These are phyloP conservation scores for Drosophila pseudotalamancana DNA, from an alignment of 2,888 invertebrate genomes.

Conservation along the genomic window DNA sequence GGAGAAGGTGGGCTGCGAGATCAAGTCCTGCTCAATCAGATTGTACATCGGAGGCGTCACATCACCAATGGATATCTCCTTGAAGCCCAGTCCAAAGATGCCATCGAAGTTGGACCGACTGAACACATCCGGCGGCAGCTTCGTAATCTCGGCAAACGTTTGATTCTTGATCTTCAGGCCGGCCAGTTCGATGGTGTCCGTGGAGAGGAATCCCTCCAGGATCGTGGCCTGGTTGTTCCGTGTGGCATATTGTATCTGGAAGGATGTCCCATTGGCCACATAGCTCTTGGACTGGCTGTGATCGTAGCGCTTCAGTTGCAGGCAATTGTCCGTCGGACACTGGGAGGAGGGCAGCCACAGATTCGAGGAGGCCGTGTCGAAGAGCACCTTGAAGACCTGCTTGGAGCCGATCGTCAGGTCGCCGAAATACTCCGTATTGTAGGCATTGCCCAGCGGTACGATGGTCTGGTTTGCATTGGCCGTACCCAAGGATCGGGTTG, in stretches of 20 bases:
- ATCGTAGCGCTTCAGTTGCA: slow-evolving; percentile 89
- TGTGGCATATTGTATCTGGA: slow-evolving; percentile 96
- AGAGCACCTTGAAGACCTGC: slow-evolving; percentile 95
- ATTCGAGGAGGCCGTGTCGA: slow-evolving; percentile 88
- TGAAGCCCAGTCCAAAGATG: slow-evolving; percentile 96
- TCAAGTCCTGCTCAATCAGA: slow-evolving; percentile 91
- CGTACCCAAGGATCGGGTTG: too few relatives aligned
- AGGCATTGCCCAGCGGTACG: slow-evolving; percentile 50
- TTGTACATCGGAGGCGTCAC: slow-evolving; percentile 96
- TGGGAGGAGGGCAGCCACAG: slow-evolving; percentile 89
- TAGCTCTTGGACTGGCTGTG: slow-evolving; percentile 91
- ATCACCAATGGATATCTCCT: slow-evolving; percentile 93
- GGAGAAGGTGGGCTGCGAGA: slow-evolving; percentile 91
- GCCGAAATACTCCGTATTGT: slow-evolving; percentile 64
- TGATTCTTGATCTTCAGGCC: slow-evolving; percentile 89
- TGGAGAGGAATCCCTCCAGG: slow-evolving; percentile 51
- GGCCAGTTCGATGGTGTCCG: slow-evolving; percentile 87
- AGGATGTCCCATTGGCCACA: slow-evolving; percentile 92
- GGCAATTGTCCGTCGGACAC: slow-evolving; percentile 86
- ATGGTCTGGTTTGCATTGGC: not conserved
- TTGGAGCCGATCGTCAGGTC: slow-evolving; percentile 93
- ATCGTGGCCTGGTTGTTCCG: slow-evolving; percentile 19
- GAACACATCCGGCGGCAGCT: slow-evolving; percentile 93
- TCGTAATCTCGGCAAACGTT: slow-evolving; percentile 95
- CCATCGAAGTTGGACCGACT: slow-evolving; percentile 99